These are phyloP conservation scores for Cygnus atratus DNA, from an alignment of 2,113 vertebrate genomes.

Conservation along the genomic window DNA sequence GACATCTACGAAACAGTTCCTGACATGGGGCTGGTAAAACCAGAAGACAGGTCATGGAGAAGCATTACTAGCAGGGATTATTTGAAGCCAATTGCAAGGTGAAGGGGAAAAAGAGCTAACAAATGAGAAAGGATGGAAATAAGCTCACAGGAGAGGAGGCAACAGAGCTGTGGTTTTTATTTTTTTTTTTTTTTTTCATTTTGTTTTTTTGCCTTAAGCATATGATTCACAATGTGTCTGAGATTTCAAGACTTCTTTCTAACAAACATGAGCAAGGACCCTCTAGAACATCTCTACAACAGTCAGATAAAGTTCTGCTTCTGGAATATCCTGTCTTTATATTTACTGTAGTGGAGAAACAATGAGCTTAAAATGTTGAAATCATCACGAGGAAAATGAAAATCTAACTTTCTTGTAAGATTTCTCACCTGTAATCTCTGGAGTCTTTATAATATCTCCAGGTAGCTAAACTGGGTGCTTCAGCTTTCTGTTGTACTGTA, in stretches of 20 bases:
- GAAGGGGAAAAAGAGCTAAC: background rate
- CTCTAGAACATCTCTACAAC: background rate
- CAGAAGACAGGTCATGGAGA: background rate
- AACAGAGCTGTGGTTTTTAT: background rate
- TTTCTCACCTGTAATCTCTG: background rate
- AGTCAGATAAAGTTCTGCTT: background rate
- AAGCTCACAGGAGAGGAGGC: background rate
- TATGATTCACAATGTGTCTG: background rate
- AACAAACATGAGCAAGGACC: background rate
- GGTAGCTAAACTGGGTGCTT: background rate
- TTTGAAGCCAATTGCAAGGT: background rate
- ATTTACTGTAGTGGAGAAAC: background rate
- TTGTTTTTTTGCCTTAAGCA: background rate
- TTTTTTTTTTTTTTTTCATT: too few species aligned
- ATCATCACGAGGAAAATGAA: background rate
- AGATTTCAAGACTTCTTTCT: background rate
- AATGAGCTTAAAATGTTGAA: background rate
- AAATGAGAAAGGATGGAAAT: background rate
- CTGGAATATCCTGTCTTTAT: background rate
- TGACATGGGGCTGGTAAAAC: background rate
- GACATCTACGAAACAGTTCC: background rate
- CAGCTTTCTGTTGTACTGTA: background rate
- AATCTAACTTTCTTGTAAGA: background rate
- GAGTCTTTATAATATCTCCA: background rate
- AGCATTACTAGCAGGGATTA: background rate